phyloP scores from a whole-genome alignment of 2,113 vertebrate genomes.

The Cyanistes caeruleus region DNA sequence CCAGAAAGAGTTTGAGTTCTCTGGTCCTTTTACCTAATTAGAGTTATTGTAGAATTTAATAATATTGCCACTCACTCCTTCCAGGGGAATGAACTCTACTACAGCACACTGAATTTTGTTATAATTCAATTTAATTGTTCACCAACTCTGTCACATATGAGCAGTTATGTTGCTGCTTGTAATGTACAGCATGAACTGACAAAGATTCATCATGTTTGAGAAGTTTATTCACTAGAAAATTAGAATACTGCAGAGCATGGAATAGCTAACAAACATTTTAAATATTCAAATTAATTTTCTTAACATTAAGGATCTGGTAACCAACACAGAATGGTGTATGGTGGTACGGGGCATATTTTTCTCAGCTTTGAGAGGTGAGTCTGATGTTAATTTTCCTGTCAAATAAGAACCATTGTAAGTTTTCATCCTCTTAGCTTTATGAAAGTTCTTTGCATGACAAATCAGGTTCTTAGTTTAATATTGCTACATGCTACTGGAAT shows the following conservation, averaged over 20 bases:
- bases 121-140: neutral
- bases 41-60: neutral
- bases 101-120: neutral
- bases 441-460: neutral
- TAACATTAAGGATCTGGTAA: neutral
- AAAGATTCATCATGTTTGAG: neutral
- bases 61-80: neutral
- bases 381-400: neutral
- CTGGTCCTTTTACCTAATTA: conserved; percentile 36
- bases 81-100: neutral
- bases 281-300: neutral
- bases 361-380: neutral
- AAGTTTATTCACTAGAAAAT: neutral
- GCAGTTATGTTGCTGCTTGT: neutral
- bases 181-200: neutral
- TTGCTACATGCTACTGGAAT: neutral
- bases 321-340: neutral
- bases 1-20: conserved; percentile 27
- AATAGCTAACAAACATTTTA: neutral
- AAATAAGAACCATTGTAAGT: neutral
- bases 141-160: neutral
- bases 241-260: neutral
- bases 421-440: neutral
- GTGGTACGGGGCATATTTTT: neutral
- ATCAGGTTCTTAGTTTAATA: neutral